Conservation (phyloP, 2,113 vertebrate genomes). For the Panthera leo region DNA sequence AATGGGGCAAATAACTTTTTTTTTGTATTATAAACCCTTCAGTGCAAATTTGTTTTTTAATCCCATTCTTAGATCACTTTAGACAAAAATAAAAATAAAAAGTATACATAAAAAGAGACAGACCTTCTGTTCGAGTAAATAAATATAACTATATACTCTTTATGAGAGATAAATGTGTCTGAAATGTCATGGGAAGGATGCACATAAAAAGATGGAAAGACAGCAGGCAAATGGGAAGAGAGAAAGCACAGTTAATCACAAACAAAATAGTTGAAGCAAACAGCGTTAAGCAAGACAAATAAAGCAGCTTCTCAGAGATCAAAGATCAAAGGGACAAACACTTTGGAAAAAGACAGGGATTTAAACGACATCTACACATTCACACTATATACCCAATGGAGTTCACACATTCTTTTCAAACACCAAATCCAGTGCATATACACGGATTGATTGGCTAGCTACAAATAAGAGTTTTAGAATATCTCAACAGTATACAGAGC, state of each 20-base stretch:
- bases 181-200: background rate
- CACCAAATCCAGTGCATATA: background rate
- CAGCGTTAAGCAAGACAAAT: conserved; percentile 12
- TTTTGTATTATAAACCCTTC: background rate
- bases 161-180: background rate
- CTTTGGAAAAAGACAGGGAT: background rate
- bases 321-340: conserved; percentile 9
- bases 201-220: background rate
- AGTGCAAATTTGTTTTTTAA: background rate
- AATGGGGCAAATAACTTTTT: background rate
- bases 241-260: background rate
- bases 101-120: background rate
- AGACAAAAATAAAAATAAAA: background rate
- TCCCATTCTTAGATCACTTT: background rate
- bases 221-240: background rate
- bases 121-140: background rate
- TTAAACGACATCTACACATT: background rate
- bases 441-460: background rate
- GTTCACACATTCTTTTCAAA: background rate
- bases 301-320: conserved; percentile 11
- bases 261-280: background rate
- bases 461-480: background rate
- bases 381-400: background rate
- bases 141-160: background rate
- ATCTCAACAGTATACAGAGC: background rate